These are phyloP conservation scores for Chaetodon trifasciatus DNA, from an alignment of 2,797 vertebrate species.

Conservation along the genomic window DNA sequence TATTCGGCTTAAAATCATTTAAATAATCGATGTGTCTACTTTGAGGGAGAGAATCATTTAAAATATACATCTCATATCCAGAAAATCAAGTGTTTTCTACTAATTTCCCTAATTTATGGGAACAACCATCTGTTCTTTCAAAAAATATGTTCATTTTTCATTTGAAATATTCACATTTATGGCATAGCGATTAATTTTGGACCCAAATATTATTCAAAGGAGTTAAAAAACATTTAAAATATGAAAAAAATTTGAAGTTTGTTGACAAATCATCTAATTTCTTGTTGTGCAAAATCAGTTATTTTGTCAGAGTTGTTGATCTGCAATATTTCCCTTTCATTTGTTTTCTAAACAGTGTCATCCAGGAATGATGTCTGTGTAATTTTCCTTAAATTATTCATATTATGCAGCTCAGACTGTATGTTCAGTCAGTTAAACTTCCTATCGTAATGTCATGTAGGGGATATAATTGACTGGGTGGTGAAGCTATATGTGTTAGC, in stretches of 20 bases:
- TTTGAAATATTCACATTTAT: neutral
- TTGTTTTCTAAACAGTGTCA: constrained; percentile 25
- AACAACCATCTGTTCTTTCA: constrained; percentile 14
- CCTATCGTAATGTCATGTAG: constrained; percentile 46
- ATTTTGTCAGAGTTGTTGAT: constrained; percentile 8
- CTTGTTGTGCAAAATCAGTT: neutral
- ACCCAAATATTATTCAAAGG: neutral
- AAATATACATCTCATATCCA: fast-evolving
- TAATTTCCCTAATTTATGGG: neutral
- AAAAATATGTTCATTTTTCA: neutral
- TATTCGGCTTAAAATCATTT: neutral
- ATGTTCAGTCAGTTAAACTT: constrained; percentile 42
- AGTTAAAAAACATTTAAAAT: neutral
- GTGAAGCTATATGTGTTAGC: constrained; percentile 42
- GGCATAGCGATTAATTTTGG: neutral
- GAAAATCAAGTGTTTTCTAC: neutral
- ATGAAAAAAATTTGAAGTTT: fast-evolving
- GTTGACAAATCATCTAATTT: fast-evolving
- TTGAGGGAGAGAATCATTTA: neutral
- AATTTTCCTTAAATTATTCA: constrained; percentile 51
- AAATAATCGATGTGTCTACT: neutral
- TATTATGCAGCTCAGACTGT: constrained; percentile 27
- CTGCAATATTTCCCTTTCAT: constrained; percentile 2
- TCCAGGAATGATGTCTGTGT: constrained; percentile 4
- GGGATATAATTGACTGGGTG: constrained; percentile 65